A percentile compares a stretch with the other conserved stretches of the same genome.
Evolutionary conservation across 2,888 invertebrate genomes (phyloP).

Genomic region (Brachylomia viminalis): DNA sequence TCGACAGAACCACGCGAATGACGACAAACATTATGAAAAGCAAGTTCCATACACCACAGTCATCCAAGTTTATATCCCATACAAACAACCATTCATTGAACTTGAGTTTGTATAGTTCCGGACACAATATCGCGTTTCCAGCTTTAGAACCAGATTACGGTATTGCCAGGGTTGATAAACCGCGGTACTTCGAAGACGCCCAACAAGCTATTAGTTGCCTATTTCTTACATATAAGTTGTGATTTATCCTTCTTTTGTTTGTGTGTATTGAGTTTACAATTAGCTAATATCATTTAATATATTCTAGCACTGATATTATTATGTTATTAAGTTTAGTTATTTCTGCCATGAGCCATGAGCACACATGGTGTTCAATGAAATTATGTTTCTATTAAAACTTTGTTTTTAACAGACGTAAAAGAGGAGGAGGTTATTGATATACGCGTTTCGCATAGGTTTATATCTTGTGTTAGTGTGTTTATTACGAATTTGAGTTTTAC

Average conservation of each 20-base stretch:
- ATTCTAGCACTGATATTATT: constrained; percentile 38
- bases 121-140: constrained; percentile 72
- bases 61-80: constrained; percentile 73
- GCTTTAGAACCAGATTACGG: constrained; percentile 86
- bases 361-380: constrained; percentile 10
- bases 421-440: neutral
- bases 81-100: constrained; percentile 74
- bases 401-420: neutral
- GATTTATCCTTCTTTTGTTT: constrained; percentile 53
- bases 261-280: constrained; percentile 24
- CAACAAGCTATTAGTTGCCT: constrained; percentile 85
- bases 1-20: constrained; percentile 83
- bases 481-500: constrained; percentile 18
- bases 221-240: constrained; percentile 82
- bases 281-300: constrained; percentile 46
- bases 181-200: constrained; percentile 85
- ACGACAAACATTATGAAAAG: constrained; percentile 73
- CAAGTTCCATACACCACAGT: constrained; percentile 76
- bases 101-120: constrained; percentile 67
- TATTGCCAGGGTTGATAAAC: constrained; percentile 80
- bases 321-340: constrained; percentile 36
- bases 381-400: constrained; percentile 17
- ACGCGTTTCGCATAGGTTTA: neutral
- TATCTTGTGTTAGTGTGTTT: neutral
- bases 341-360: neutral